phyloP scores from a whole-genome alignment of 2,797 vertebrate genomes.

The Hyperoplus immaculatus region DNA sequence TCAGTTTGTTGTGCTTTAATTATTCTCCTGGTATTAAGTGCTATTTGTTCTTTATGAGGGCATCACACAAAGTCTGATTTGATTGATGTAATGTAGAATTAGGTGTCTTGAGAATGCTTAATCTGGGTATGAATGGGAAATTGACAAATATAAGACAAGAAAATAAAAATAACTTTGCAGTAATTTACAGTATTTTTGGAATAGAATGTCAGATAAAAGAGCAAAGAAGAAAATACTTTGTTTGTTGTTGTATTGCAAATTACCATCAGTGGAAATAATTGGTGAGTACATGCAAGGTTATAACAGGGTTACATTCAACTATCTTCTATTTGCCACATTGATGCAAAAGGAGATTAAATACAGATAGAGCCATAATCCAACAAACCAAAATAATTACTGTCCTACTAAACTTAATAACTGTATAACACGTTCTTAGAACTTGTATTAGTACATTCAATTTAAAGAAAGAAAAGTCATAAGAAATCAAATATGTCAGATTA shows the following conservation, averaged over 20 bases:
- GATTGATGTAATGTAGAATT: no score
- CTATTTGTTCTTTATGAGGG: background rate
- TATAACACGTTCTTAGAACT: background rate
- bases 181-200: background rate
- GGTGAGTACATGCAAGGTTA: background rate
- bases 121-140: background rate
- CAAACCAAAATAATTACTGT: background rate
- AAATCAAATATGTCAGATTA: background rate
- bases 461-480: background rate
- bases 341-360: background rate
- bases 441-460: background rate
- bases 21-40: background rate
- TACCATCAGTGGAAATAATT: background rate
- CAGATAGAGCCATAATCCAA: background rate
- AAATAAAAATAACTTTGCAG: background rate
- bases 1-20: constrained; percentile 2
- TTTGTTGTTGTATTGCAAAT: background rate
- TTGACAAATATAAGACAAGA: background rate
- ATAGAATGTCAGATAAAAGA: background rate
- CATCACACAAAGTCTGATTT: background rate
- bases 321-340: background rate
- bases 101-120: background rate
- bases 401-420: background rate
- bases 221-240: background rate
- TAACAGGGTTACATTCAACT: background rate